These are phyloP conservation scores for Ptychoptera contaminata DNA, from an alignment of 2,888 invertebrate species.

Conservation along the genomic window DNA sequence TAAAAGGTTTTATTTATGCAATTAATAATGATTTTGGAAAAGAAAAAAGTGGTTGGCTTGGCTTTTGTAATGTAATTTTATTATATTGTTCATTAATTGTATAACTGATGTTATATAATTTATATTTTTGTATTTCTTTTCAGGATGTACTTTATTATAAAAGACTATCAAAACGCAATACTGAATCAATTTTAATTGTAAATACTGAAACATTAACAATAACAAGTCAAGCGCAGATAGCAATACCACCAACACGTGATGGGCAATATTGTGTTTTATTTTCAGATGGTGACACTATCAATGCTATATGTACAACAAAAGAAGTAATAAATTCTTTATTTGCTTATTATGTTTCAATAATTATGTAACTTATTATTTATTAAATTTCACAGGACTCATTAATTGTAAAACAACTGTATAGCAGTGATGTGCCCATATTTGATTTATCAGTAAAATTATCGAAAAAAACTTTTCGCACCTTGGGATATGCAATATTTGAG, in stretches of 20 bases:
- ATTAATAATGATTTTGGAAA: slow-evolving; percentile 72
- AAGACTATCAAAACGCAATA: slow-evolving; percentile 34
- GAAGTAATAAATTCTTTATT: slow-evolving; percentile 56
- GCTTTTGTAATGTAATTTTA: slow-evolving; percentile 60
- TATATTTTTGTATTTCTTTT: slow-evolving; percentile 15
- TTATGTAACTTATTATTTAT: too few species aligned
- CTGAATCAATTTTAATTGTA: slow-evolving; percentile 30
- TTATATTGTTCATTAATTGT: too few species aligned
- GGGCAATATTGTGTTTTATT: slow-evolving; percentile 35
- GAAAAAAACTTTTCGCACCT: slow-evolving; percentile 60
- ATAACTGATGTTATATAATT: slow-evolving; percentile 5
- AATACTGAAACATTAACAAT: slow-evolving; percentile 34
- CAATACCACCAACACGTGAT: slow-evolving; percentile 24
- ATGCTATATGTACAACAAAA: slow-evolving; percentile 61
- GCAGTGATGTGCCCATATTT: slow-evolving; percentile 23
- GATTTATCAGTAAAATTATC: slow-evolving; percentile 63
- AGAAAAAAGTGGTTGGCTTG: slow-evolving; percentile 68
- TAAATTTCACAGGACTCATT: slow-evolving; percentile 53
- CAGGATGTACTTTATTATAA: slow-evolving; percentile 73
- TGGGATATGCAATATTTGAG: slow-evolving; percentile 56
- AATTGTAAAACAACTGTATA: slow-evolving; percentile 55
- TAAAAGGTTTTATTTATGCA: slow-evolving; percentile 77
- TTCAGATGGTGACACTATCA: slow-evolving; percentile 64
- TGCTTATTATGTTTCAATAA: too few species aligned
- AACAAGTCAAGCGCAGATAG: slow-evolving; percentile 29